phyloP scores from a whole-genome alignment of 2,797 vertebrate genomes.

The Phoeniculus purpureus region DNA sequence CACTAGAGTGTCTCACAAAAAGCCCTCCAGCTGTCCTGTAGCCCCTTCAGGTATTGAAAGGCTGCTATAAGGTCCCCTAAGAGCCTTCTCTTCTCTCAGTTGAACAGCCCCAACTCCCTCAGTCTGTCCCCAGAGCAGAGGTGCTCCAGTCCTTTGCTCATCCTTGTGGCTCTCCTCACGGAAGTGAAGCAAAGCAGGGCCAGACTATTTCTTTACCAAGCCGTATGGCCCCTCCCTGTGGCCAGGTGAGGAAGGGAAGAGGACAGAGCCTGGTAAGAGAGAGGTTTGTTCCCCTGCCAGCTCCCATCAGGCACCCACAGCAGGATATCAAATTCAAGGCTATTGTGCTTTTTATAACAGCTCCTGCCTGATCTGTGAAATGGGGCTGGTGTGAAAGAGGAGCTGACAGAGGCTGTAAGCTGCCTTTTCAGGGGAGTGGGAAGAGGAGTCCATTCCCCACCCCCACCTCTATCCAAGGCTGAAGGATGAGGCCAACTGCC shows the following conservation, averaged over 20 bases:
- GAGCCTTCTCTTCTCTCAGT: too few relatives aligned
- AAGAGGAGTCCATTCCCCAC: neutral
- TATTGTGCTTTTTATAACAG: constrained; percentile 67
- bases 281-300: neutral
- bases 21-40: too few relatives aligned
- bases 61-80: too few relatives aligned
- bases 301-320: constrained; percentile 11
- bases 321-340: constrained; percentile 64
- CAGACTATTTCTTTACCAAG: neutral
- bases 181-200: neutral
- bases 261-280: neutral
- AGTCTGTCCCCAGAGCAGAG: too few relatives aligned
- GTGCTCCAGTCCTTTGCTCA: too few relatives aligned
- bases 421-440: constrained; percentile 19
- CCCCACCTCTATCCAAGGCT: neutral
- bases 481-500: neutral
- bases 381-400: constrained; percentile 52
- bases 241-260: constrained; percentile 37
- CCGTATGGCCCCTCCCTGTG: neutral
- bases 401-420: constrained; percentile 33
- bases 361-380: constrained; percentile 41
- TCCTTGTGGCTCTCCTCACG: too few relatives aligned
- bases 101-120: too few relatives aligned
- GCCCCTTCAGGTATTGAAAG: too few relatives aligned
- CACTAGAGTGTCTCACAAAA: too few relatives aligned